These are phyloP conservation scores for Tonatia bakeri DNA, from an alignment of 2,113 vertebrate species.

Conservation along the genomic window DNA sequence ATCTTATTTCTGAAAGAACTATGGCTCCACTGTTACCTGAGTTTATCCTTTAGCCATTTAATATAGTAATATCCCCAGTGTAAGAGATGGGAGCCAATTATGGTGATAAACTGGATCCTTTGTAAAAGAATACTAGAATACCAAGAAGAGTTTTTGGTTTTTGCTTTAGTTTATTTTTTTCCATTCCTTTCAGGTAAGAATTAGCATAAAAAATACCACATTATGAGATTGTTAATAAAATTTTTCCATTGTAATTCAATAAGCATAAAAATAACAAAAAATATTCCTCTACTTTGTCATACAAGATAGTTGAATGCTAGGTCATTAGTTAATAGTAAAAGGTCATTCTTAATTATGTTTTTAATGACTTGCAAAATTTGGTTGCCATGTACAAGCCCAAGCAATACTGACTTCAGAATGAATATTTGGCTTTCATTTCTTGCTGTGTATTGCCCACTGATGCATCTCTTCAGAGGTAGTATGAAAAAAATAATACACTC, in stretches of 20 bases:
- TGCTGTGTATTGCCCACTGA: background rate
- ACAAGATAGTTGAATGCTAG: background rate
- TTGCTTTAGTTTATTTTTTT: background rate
- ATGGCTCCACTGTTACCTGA: conserved; percentile 24
- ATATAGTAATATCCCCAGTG: background rate
- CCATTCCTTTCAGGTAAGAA: conserved; percentile 33
- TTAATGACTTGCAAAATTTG: background rate
- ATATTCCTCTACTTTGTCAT: background rate
- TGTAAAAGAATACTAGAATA: conserved; percentile 41
- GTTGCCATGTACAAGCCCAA: background rate
- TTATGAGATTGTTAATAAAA: background rate
- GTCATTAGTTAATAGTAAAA: background rate
- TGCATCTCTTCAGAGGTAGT: background rate
- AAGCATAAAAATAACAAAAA: background rate
- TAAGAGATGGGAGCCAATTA: background rate
- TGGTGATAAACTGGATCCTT: conserved; percentile 26
- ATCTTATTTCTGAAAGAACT: conserved; percentile 50
- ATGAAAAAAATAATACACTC: background rate
- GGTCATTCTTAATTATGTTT: background rate
- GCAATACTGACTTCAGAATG: background rate
- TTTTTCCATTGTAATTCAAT: background rate
- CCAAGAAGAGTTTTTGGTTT: background rate
- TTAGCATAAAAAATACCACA: background rate
- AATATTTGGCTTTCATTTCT: background rate
- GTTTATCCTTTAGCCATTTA: background rate